Evolutionary conservation across 2,797 vertebrate species (phyloP), one percentile per base, ranked within the genome.

Genomic region (Danio tinwini): DNA sequence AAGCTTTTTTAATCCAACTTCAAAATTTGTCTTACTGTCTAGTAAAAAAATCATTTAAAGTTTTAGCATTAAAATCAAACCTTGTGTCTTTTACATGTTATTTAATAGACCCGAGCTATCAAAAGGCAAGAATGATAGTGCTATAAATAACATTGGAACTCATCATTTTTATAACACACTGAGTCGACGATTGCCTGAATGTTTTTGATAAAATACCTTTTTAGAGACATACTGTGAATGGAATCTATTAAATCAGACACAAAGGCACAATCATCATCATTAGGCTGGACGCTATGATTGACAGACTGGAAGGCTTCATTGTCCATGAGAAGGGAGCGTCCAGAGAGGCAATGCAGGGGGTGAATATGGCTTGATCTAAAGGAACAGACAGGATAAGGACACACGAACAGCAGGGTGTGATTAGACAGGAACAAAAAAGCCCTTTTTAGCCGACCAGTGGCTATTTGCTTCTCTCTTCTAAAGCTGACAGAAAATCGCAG

Each of bases 361-460:
- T 37, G 67, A 77, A 85, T 70, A 50, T 81, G 83, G 83, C 83
- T 87, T 84, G 83, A 83, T 84, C 70, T 85, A 42, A 76, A 76
- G 71, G 74, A 76, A 65, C 53, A 67, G 73, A 68, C 79, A 80
- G 78, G 81, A 82, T 69, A 78, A 83, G 62, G 74, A 49, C 50
- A 75, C 80, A 59, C 59, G 47, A 83, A 76, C 47, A 76, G 76
- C 61, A 82, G 73, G 65, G 82, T 83, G 76, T 71, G 79, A 85
- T 85, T 84, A 83, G 69, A 78, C 16, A 77, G 64, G 55, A 63
- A 74, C 55, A 61, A 78, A 74, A 50, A n/a, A 12, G 7, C 12
- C 74, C 12, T 78, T 72, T 74, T 75, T 64, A 47, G 53, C 19
- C 61, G 6, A 37, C 56, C 14, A 12, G 62, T 80, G 64, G 58